Evolutionary conservation across 2,888 invertebrate genomes (phyloP), one percentile per base, ranked within the genome.

Genomic region (Onthophagus sagittarius): DNA sequence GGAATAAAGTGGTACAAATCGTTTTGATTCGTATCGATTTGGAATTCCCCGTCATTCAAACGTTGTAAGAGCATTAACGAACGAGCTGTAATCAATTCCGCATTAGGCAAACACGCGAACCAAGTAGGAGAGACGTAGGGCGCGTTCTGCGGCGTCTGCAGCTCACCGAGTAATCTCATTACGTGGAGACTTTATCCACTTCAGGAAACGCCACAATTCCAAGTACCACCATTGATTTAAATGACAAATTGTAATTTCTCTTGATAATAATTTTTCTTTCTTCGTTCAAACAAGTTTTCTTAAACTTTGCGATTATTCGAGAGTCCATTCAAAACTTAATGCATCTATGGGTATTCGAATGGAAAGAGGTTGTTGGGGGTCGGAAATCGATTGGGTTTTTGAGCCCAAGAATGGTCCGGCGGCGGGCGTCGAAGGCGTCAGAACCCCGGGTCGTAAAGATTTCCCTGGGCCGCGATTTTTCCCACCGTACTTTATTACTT

Each of bases 401-500:
- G 39, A 53, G 39, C 0, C 9, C 39, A 53, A 53, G 39, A 53
- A 53, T 53, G 39, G 39, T 53, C 39, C 39, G 39, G 39, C 23
- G 23, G 23, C 23, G 64, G 64, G 23, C 15, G 64, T 67, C 23
- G 67, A 67, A 32, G 67, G 67, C 31, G 77, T 76, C 78, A 76
- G 75, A 78, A 73, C 76, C 75, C 39, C 39, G 77, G 73, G 78
- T 74, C 76, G 78, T 79, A 78, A 79, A 79, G 79, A 79, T 79
- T 80, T 80, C 79, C 78, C 78, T 79, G 75, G 75, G 70, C 74
- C 74, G 69, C 74, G 72, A 72, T 74, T 74, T 74, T 76, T 77
- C 77, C 75, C 73, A 74, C 71, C 75, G 73, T 69, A 76, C 76
- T 79, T 78, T 78, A 78, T 78, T 78, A 78, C 78, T 23, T 23